Conservation (phyloP, 30 jellyfish, hydroid and myxozoan genomes). For the Hydractinia symbiolongicarpus region DNA sequence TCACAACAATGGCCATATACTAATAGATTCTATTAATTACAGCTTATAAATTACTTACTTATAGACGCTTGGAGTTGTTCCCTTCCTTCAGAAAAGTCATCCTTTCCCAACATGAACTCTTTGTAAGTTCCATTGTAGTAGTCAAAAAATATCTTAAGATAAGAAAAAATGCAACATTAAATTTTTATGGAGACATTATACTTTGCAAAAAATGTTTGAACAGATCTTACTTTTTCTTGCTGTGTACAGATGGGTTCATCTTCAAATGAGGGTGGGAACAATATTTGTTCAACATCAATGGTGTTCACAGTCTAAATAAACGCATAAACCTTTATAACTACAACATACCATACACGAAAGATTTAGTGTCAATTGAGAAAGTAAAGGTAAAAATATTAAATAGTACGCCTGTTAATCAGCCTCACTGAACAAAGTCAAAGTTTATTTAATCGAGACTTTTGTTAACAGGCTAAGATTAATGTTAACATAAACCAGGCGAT, state of each 20-base stretch:
- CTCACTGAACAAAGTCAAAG: too few relatives aligned
- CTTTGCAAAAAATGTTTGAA: too few relatives aligned
- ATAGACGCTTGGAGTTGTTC: conserved; percentile 30
- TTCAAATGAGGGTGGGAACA: conserved; percentile 10
- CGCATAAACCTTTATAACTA: background rate
- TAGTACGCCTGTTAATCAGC: too few relatives aligned
- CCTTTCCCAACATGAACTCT: conserved; percentile 34
- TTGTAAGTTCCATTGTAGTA: conserved; percentile 38
- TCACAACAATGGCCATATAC: too few relatives aligned
- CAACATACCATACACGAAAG: background rate
- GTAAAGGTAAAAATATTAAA: too few relatives aligned
- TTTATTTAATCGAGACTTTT: too few relatives aligned
- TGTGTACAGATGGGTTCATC: background rate
- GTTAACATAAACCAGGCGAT: too few relatives aligned
- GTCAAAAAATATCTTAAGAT: conserved; percentile 23
- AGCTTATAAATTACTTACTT: conserved; percentile 26
- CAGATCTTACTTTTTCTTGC: conserved; percentile 5
- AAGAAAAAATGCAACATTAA: background rate
- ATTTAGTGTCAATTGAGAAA: background rate
- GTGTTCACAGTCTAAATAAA: background rate
- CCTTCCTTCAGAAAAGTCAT: conserved; percentile 41
- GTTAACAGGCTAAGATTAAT: too few relatives aligned
- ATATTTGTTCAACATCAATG: conserved; percentile 19
- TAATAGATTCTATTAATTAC: too few relatives aligned
- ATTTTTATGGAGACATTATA: background rate